Evolutionary conservation across 1,140 invertebrate genomes (phyloP), one percentile per base, ranked within the genome.

Genomic region (Bombus huntii): DNA sequence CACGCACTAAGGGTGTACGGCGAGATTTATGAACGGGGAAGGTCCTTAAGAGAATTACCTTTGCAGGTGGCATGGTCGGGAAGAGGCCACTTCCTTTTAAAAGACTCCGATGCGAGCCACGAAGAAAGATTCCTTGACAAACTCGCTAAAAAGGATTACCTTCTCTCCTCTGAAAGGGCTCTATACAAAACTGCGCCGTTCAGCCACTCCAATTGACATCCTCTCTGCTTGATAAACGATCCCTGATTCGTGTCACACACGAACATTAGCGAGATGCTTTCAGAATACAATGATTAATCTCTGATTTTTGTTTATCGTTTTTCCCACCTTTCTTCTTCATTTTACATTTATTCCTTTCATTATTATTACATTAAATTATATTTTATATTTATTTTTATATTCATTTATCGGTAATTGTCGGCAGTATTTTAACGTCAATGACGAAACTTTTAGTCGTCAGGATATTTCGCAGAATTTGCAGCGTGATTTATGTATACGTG

Each of bases 11-110:
- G 3, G 44, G 44, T 68, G 31, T 39, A 65, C 8, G 15, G 39
- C 34, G 31, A 90, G 79, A 90, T 90, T 89, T 90, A 90, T 85
- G 88, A n/a, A 39, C 71, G 44, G 34, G 47, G 53, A 53, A 62
- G 72, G 66, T 87, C 73, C 78, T 85, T 89, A 88, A 90, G 74
- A 90, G 86, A 90, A 90, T 90, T 89, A 90, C 76, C 75, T 88
- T 89, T 47, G 53, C 79, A 85, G 71, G 89, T 89, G 79, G 57
- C 85, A 53, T 22, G 18, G 18, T 8, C 28, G 42, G 74, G 42
- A 84, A 73, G 72, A 68, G 62, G 66, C 57, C 75, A 72, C 47
- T 89, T 73, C 79, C 70, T 80, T 81, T 79, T 87, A 84, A 87
- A 87, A 70, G 71, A 80, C 65, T 70, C 44, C 88, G 81, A 87